Percentiles rank a stretch among this genome's conserved stretches.
These are phyloP conservation scores for Hemiscyllium ocellatum DNA, from an alignment of 2,113 vertebrate genomes.

Conservation along the genomic window DNA sequence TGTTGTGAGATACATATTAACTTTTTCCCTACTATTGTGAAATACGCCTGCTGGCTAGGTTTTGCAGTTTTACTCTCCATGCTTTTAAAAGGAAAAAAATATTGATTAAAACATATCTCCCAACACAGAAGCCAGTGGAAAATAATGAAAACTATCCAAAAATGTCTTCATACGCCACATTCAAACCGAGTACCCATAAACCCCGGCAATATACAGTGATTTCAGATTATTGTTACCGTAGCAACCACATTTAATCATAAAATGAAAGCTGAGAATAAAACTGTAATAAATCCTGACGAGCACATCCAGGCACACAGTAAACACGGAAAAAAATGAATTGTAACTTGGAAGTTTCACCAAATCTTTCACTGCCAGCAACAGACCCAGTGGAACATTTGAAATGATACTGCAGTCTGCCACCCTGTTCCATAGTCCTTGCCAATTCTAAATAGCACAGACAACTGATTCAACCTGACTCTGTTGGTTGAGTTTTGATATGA, in stretches of 20 bases:
- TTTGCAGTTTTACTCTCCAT: not conserved
- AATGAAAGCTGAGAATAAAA: slow-evolving; percentile 24
- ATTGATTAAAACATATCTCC: not conserved
- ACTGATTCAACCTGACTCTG: not conserved
- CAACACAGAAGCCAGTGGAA: not conserved
- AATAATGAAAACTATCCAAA: slow-evolving; percentile 1
- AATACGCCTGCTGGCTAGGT: not conserved
- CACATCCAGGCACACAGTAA: not conserved
- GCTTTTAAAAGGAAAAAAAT: not conserved
- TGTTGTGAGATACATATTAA: not conserved
- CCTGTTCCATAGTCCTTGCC: not conserved
- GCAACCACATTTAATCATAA: slow-evolving; percentile 6
- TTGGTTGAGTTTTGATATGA: not conserved
- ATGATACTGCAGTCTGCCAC: not conserved
- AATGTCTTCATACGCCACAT: not conserved
- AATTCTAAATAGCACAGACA: not conserved
- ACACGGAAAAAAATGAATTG: not conserved
- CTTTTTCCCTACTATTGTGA: not conserved
- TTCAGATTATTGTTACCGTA: not conserved
- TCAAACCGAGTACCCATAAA: not conserved
- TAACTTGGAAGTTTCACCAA: not conserved
- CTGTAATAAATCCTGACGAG: slow-evolving; percentile 1
- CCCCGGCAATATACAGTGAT: not conserved
- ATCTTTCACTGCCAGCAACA: not conserved
- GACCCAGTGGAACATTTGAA: not conserved